Percentiles rank a stretch among this genome's conserved stretches.
phyloP scores from a whole-genome alignment of 1,140 invertebrate genomes.

The Radopholus similis region DNA sequence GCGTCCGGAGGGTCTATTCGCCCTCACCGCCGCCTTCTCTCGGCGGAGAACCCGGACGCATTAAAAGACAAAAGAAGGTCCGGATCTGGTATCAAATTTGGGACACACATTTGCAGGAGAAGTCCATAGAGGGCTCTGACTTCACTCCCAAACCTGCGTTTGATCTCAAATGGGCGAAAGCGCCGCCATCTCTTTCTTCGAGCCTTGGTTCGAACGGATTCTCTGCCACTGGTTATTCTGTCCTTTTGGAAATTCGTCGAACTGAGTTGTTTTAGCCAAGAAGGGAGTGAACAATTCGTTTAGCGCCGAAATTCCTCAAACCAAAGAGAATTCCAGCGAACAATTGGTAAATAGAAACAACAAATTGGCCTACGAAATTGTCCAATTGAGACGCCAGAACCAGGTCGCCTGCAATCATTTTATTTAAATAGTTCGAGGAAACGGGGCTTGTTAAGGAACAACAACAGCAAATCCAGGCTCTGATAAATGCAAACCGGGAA shows the following conservation, averaged over 20 bases:
- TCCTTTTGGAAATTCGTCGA: not conserved
- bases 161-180: constrained; percentile 17
- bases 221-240: not conserved
- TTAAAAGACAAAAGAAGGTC: constrained; percentile 1
- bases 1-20: not conserved
- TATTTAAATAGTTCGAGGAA: not conserved
- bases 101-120: not conserved
- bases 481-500: constrained; percentile 15
- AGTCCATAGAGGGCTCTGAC: not conserved
- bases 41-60: not conserved
- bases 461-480: constrained; percentile 15
- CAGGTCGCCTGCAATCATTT: not conserved
- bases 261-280: not conserved
- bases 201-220: not conserved
- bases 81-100: not conserved
- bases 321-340: not conserved
- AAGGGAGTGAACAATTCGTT: not conserved
- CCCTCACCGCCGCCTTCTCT: constrained; percentile 13
- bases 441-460: not conserved
- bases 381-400: constrained; percentile 2
- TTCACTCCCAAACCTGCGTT: not conserved
- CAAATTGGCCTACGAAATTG: constrained; percentile 8
- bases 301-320: not conserved
- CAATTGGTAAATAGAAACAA: constrained; percentile 3
- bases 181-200: constrained; percentile 5